Conservation (phyloP, 2,888 invertebrate species). For the Apoda limacodes region DNA sequence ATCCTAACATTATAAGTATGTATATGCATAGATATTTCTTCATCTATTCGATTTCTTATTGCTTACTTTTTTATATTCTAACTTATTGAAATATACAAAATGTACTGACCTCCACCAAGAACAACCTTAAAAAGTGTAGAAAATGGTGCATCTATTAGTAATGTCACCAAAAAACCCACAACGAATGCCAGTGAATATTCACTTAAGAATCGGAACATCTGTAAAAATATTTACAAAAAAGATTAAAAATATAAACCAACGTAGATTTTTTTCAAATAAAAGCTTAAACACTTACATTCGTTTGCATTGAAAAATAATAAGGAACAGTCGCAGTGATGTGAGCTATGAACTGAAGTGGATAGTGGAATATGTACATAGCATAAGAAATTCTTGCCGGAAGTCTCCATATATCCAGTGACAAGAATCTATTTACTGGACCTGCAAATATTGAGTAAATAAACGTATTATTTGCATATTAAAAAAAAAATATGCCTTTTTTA, state of each 20-base stretch:
- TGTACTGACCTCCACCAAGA: constrained; percentile 14
- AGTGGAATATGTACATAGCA: constrained; percentile 55
- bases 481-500: too few relatives aligned
- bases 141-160: constrained; percentile 16
- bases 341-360: constrained; percentile 25
- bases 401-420: constrained; percentile 44
- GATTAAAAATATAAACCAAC: constrained; percentile 13
- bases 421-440: constrained; percentile 47
- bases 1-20: too few relatives aligned
- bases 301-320: constrained; percentile 19
- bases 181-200: too few relatives aligned
- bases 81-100: too few relatives aligned
- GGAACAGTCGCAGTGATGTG: constrained; percentile 17
- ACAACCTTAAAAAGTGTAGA: constrained; percentile 13
- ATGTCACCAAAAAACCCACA: constrained; percentile 9
- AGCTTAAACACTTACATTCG: constrained; percentile 18
- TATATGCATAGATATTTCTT: too few relatives aligned
- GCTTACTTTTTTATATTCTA: too few relatives aligned
- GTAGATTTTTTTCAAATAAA: constrained; percentile 10
- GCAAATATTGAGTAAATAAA: constrained; percentile 9
- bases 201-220: too few relatives aligned
- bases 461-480: background rate
- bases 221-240: too few relatives aligned
- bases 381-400: constrained; percentile 48
- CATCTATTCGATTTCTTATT: too few relatives aligned